These are phyloP conservation scores for Philereme transversata DNA, from an alignment of 2,888 invertebrate species.

Conservation along the genomic window DNA sequence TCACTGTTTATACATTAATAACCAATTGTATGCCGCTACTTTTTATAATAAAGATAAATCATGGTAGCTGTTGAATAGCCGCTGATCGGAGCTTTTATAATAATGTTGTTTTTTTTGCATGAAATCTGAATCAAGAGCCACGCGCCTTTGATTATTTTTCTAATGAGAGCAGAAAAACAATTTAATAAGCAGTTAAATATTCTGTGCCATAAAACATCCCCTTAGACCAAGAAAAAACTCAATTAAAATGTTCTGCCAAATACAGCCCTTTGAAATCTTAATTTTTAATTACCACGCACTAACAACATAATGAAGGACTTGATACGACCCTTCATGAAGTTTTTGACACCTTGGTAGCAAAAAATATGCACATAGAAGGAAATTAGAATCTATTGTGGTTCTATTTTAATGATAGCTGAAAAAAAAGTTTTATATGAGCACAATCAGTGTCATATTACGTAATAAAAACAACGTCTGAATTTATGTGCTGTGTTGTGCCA, in stretches of 20 bases:
- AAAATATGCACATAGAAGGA: conserved; percentile 55
- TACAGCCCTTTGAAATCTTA: conserved; percentile 54
- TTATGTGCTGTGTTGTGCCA: conserved; percentile 21
- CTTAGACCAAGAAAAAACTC: conserved; percentile 44
- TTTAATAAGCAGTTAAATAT: conserved; percentile 67
- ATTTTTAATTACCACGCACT: conserved; percentile 71
- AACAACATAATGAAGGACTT: conserved; percentile 58
- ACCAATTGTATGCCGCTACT: neutral
- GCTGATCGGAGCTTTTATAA: neutral
- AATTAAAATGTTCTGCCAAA: conserved; percentile 60
- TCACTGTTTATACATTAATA: conserved; percentile 37
- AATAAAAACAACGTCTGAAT: conserved; percentile 22
- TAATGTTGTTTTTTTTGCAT: neutral
- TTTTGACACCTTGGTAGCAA: conserved; percentile 67
- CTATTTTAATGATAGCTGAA: conserved; percentile 43
- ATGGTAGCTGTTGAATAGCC: neutral
- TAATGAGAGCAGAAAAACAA: conserved; percentile 44
- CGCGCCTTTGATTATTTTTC: conserved; percentile 8
- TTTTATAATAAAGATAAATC: neutral
- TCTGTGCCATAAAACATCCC: conserved; percentile 40
- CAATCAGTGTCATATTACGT: conserved; percentile 25
- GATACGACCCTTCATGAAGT: conserved; percentile 59
- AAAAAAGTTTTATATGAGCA: conserved; percentile 10
- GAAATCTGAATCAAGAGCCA: conserved; percentile 16
- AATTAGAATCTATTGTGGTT: conserved; percentile 39